Base-by-base conservation (phyloP, 2,888 invertebrate genomes). In the Lacanobia wlatinum region DNA sequence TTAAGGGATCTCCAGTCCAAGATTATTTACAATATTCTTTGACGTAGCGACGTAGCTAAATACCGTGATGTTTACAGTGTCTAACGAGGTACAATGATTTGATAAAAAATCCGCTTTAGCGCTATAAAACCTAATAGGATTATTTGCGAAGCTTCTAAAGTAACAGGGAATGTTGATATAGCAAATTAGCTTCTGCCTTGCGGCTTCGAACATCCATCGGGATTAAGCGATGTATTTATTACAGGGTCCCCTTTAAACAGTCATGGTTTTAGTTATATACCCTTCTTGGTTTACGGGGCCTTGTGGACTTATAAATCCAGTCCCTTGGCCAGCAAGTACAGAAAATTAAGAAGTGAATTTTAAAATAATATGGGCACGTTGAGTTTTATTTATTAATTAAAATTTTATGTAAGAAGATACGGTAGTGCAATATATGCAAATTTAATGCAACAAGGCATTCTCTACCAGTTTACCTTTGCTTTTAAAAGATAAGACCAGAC, bases 51-150 rank as follows among this genome's bases (percentile, higher is more conserved):
- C 50, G 69, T n/a, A 52, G n/a, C 23, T 71, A 73, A 67, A 67
- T 46, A 63, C 64, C 64, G 55, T 58, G 34, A 69, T 75, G 56
- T 83, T 83, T 85, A 60, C 62, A 40, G 12, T 73, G 14, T 69
- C 72, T 84, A 84, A 86, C 76, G 84, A 86, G 72, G 81, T 78
- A 70, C 61, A 58, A 76, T 72, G 61, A 85, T 85, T 85, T 65
- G 71, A 77, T 84, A 70, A 78, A 78, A 80, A 71, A 73, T 60
- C 65, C 28, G 60, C 68, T 73, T 23, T 28, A 81, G 66, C 68
- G 71, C 59, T 74, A 21, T 61, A 76, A 80, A 76, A 78, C 55
- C 64, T 84, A 71, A 81, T 67, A 73, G 58, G 64, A 76, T 84
- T 86, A 73, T 80, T 76, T 74, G 68, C 34, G 9, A 74, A 70